These are phyloP conservation scores for Magallana angulata DNA, from an alignment of 1,140 invertebrate genomes.

Conservation along the genomic window DNA sequence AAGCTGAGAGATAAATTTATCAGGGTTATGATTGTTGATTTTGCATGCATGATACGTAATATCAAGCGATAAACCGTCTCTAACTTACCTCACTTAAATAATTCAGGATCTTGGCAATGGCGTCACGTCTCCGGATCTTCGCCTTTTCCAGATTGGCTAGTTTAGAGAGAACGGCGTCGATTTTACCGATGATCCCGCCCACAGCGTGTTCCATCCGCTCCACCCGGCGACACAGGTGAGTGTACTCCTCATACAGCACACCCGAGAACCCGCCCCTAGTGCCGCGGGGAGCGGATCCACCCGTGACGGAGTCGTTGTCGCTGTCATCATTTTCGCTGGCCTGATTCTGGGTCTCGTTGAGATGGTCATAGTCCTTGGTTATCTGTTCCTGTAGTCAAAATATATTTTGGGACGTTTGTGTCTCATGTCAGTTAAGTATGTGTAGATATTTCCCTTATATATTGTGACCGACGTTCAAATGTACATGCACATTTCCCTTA, in stretches of 20 bases:
- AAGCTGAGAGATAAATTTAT: no score
- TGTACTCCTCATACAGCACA: constrained; percentile 77
- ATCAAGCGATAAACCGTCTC: no score
- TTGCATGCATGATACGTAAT: no score
- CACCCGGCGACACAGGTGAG: constrained; percentile 74
- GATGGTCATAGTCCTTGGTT: constrained; percentile 71
- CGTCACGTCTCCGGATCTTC: constrained; percentile 81
- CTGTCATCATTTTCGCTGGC: constrained; percentile 75
- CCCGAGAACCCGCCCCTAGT: constrained; percentile 68
- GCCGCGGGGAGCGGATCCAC: constrained; percentile 68
- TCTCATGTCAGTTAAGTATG: no score
- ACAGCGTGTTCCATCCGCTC: constrained; percentile 79
- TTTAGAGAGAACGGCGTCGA: constrained; percentile 82
- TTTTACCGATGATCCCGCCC: constrained; percentile 80
- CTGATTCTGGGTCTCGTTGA: constrained; percentile 61
- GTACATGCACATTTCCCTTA: no score
- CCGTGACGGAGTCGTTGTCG: constrained; percentile 74
- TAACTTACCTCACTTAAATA: constrained; percentile 81
- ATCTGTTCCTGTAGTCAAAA: constrained; percentile 65
- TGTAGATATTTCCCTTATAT: neutral
- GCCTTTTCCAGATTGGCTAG: constrained; percentile 82
- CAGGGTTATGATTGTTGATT: no score
- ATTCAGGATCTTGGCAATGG: constrained; percentile 82
- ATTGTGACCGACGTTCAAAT: no score
- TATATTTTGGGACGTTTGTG: no score